A percentile compares a stretch with the other conserved stretches of the same genome.
These are phyloP conservation scores for Ceratosolen fusciceps DNA, from an alignment of 1,140 invertebrate genomes.

Conservation along the genomic window DNA sequence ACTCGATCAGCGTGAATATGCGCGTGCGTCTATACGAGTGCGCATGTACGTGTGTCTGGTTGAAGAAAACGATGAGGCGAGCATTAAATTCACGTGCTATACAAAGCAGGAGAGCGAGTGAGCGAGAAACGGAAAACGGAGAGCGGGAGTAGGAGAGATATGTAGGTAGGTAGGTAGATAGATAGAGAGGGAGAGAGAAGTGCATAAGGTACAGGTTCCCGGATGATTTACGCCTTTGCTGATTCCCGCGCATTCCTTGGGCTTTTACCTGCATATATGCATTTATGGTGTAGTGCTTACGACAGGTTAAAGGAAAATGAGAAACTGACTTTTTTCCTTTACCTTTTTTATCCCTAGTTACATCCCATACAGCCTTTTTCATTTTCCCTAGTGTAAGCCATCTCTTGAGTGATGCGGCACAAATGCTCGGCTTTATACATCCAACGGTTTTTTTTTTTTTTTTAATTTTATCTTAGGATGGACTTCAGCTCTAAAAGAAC, in stretches of 20 bases:
- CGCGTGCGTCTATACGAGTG: constrained; percentile 4
- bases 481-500: not conserved
- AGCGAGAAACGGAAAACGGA: constrained; percentile 19
- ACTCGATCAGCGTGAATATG: constrained; percentile 35
- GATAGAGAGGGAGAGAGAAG: constrained; percentile 14
- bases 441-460: not conserved
- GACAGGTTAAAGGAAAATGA: constrained; percentile 4
- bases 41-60: constrained; percentile 37
- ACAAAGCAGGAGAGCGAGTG: not conserved
- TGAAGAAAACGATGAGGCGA: constrained; percentile 7
- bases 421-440: not conserved
- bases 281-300: not conserved
- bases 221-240: constrained; percentile 52
- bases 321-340: not conserved
- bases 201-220: constrained; percentile 7
- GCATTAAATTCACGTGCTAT: constrained; percentile 27
- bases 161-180: constrained; percentile 10
- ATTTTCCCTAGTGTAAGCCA: not conserved
- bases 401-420: not conserved
- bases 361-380: not conserved
- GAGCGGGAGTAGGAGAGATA: constrained; percentile 6
- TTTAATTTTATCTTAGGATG: not conserved
- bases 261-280: constrained; percentile 25
- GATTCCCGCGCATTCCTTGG: constrained; percentile 47
- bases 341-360: not conserved